A percentile compares a stretch with the other conserved stretches of the same genome.
Conservation (phyloP, 2,113 vertebrate species). For the Xenopus laevis region DNA sequence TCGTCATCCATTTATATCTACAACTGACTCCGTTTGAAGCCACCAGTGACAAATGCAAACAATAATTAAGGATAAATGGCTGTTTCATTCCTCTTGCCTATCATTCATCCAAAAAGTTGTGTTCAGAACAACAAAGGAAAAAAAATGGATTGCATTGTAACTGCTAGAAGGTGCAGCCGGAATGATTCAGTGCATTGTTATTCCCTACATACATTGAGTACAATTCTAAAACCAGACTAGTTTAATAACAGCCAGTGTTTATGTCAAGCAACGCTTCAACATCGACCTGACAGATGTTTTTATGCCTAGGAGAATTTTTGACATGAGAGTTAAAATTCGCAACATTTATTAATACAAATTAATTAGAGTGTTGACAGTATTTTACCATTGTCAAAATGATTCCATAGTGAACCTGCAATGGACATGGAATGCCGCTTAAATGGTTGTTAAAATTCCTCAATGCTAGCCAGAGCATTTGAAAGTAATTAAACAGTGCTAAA, state of each 20-base stretch:
- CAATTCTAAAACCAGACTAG: too few species aligned
- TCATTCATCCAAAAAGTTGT: too few species aligned
- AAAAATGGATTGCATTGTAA: too few species aligned
- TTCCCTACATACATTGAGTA: too few species aligned
- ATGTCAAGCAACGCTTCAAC: background rate
- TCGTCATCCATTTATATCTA: too few species aligned
- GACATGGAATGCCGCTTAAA: slow-evolving; percentile 2
- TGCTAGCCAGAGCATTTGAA: background rate
- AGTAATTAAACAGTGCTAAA: slow-evolving; percentile 28
- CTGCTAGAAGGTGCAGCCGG: too few species aligned
- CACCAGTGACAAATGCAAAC: too few species aligned
- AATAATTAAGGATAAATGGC: too few species aligned
- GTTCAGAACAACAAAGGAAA: too few species aligned
- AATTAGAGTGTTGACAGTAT: slow-evolving; percentile 21
- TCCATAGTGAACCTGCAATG: background rate
- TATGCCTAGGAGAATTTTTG: background rate
- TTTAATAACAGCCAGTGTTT: background rate
- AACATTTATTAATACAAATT: background rate
- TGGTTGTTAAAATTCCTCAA: slow-evolving; percentile 10
- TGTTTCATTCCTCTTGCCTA: too few species aligned
- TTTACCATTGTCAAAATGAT: slow-evolving; percentile 15
- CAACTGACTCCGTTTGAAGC: too few species aligned
- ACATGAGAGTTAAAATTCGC: background rate
- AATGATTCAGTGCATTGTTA: too few species aligned
- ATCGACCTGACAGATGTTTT: background rate